These are phyloP conservation scores for Drosophila parvula DNA, from an alignment of 1,140 invertebrate species.

Conservation along the genomic window DNA sequence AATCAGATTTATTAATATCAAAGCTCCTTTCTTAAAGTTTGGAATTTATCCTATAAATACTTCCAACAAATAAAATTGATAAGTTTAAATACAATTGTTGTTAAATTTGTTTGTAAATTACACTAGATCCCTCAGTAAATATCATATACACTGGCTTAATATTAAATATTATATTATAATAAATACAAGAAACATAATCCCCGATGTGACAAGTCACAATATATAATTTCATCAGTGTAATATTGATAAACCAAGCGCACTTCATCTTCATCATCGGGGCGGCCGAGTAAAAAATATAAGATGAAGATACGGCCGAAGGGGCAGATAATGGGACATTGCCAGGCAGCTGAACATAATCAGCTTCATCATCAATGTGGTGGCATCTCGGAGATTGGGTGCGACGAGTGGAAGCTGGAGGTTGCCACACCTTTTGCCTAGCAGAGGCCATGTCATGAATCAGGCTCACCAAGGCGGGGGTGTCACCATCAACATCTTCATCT, in stretches of 20 bases:
- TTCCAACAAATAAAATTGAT: background rate
- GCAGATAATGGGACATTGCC: constrained; percentile 9
- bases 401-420: constrained; percentile 16
- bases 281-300: constrained; percentile 39
- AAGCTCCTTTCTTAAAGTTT: no score
- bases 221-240: constrained; percentile 3
- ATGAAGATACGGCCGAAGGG: constrained; percentile 28
- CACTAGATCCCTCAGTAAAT: no score
- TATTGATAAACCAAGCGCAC: constrained; percentile 70
- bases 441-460: constrained; percentile 46
- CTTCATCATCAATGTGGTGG: constrained; percentile 61
- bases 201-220: no score
- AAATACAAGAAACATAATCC: no score
- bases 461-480: background rate
- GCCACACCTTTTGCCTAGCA: constrained; percentile 51
- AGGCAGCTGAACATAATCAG: constrained; percentile 62
- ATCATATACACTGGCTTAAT: no score
- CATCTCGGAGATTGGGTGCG: constrained; percentile 3
- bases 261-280: constrained; percentile 72
- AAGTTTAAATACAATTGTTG: background rate
- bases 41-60: no score
- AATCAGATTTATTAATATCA: no score
- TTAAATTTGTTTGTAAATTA: no score
- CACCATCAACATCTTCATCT: constrained; percentile 43
- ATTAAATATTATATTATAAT: no score